Evolutionary conservation across 2,888 invertebrate species (phyloP).

Genomic region (Pterobdella sp.): DNA sequence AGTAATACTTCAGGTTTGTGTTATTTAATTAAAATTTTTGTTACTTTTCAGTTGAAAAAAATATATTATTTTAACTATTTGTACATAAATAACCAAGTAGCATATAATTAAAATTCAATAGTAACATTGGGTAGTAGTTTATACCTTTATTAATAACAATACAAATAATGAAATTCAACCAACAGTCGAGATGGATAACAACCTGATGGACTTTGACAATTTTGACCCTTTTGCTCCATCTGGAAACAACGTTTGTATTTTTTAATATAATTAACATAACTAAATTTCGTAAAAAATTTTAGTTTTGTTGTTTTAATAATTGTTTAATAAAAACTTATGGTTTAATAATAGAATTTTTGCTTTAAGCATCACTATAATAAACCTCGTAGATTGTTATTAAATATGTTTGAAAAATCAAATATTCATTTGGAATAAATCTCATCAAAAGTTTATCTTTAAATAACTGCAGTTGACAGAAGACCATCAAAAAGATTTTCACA

Average conservation of each 20-base stretch:
- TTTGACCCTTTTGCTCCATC: constrained; percentile 24
- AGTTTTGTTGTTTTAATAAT: neutral
- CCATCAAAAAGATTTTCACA: neutral
- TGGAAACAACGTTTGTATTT: neutral
- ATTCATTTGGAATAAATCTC: neutral
- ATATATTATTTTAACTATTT: too few species aligned
- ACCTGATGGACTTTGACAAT: constrained; percentile 23
- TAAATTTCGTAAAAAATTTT: neutral
- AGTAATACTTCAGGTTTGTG: too few species aligned
- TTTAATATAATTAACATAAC: neutral
- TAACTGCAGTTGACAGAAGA: neutral
- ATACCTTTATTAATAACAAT: neutral
- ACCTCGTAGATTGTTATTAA: neutral
- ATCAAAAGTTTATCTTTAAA: neutral
- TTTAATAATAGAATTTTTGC: neutral
- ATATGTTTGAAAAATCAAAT: neutral
- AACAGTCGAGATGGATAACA: neutral
- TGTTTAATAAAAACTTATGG: neutral
- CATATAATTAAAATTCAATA: neutral
- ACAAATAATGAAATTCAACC: neutral
- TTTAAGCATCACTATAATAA: neutral
- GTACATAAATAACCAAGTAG: too few species aligned
- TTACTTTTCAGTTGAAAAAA: too few species aligned
- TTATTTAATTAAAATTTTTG: too few species aligned
- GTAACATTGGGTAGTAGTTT: too few species aligned